These are phyloP conservation scores for Caenorhabditis becei DNA, from an alignment of 2,888 invertebrate species.

Conservation along the genomic window DNA sequence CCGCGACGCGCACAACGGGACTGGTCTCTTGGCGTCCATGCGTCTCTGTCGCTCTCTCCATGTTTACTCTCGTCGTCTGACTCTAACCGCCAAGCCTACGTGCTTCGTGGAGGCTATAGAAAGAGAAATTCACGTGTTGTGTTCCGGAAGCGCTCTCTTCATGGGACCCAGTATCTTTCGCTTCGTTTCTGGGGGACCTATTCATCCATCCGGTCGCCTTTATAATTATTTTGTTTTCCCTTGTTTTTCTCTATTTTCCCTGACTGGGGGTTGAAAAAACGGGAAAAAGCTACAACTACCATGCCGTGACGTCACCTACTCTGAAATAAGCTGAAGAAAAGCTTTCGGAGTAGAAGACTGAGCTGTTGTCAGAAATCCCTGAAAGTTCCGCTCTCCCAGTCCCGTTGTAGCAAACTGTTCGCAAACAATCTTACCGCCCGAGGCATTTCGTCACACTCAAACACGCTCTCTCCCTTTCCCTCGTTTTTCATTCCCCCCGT, in stretches of 20 bases:
- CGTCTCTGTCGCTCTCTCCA: slow-evolving; percentile 16
- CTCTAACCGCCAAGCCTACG: slow-evolving; percentile 3
- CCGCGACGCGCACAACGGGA: slow-evolving; percentile 51
- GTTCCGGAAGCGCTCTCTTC: neutral
- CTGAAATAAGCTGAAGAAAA: too few species aligned
- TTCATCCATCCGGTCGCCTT: neutral
- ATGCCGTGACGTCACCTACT: too few species aligned
- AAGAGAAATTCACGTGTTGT: neutral
- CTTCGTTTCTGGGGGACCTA: neutral
- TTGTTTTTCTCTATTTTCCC: neutral
- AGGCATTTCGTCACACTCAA: slow-evolving; percentile 31
- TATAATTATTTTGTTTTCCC: neutral
- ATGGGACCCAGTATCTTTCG: neutral
- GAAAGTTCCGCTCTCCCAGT: neutral
- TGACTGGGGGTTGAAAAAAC: neutral
- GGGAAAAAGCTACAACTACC: neutral
- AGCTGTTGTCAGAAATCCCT: neutral
- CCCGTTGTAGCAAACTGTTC: slow-evolving; percentile 27
- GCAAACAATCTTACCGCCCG: slow-evolving; percentile 34
- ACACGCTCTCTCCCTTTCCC: neutral
- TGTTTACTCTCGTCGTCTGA: slow-evolving; percentile 4
- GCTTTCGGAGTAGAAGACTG: too few species aligned
- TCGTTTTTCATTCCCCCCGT: slow-evolving; percentile 5
- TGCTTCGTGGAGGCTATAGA: neutral
- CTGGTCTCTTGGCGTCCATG: slow-evolving; percentile 30